phyloP scores from a whole-genome alignment of 2,113 vertebrate genomes.

The Eretmodus cyanostictus region DNA sequence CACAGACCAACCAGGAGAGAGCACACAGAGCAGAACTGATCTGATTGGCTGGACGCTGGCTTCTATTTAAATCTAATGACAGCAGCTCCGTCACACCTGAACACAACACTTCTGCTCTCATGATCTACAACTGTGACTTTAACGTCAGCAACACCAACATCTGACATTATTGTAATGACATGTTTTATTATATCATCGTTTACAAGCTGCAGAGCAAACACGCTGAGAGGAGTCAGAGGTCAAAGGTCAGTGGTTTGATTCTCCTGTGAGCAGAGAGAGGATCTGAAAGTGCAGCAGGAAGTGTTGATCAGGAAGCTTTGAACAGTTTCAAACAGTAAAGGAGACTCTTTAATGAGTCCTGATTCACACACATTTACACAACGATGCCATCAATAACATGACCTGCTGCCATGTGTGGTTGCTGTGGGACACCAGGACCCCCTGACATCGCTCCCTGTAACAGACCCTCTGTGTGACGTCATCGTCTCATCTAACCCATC shows the following conservation, averaged over 20 bases:
- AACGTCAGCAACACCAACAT: neutral
- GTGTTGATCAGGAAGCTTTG: neutral
- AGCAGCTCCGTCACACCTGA: neutral
- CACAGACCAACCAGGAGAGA: neutral
- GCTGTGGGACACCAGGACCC: no score
- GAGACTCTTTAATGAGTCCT: neutral
- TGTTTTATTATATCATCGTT: accelerated
- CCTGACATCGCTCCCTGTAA: no score
- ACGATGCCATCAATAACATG: neutral
- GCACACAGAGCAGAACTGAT: neutral
- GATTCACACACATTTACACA: neutral
- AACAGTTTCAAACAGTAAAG: accelerated
- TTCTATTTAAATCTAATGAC: neutral
- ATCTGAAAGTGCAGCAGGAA: neutral
- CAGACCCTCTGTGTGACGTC: no score
- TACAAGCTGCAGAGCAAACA: neutral
- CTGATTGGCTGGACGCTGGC: neutral
- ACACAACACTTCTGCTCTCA: neutral
- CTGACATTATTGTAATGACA: neutral
- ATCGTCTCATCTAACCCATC: no score
- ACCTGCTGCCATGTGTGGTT: no score
- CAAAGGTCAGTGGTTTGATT: neutral
- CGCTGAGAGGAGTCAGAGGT: neutral
- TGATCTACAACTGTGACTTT: neutral
- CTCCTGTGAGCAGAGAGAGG: neutral